A percentile compares a stretch with the other conserved stretches of the same genome.
phyloP scores from a whole-genome alignment of 2,888 invertebrate species.

The Salpingus planirostris region DNA sequence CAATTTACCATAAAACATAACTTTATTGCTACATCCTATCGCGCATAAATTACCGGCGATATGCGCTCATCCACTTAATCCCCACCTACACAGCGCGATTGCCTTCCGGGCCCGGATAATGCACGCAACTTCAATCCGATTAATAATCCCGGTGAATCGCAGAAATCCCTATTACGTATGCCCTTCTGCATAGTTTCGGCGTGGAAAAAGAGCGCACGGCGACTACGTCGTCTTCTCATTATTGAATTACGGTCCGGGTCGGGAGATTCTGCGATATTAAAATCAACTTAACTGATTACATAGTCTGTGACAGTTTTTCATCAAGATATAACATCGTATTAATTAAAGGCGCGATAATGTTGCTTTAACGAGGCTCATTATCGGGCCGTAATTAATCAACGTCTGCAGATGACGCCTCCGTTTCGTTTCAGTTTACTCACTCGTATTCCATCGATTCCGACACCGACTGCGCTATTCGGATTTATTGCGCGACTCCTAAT shows the following conservation, averaged over 20 bases:
- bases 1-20: constrained; percentile 15
- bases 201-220: no score
- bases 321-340: constrained; percentile 21
- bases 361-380: constrained; percentile 31
- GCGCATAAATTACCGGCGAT: constrained; percentile 6
- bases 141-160: no score
- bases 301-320: constrained; percentile 16
- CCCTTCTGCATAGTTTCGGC: no score
- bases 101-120: no score
- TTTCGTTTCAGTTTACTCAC: constrained; percentile 16
- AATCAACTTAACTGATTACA: constrained; percentile 11
- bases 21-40: constrained; percentile 11
- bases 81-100: neutral
- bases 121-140: no score
- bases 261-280: no score
- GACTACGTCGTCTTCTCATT: no score
- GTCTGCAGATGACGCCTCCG: constrained; percentile 31
- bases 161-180: no score
- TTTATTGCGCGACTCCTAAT: constrained; percentile 10
- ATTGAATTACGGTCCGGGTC: no score
- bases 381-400: constrained; percentile 31
- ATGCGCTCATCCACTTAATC: no score
- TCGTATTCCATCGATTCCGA: constrained; percentile 13
- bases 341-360: constrained; percentile 31
- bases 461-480: constrained; percentile 10